Evolutionary conservation across 2,113 vertebrate genomes (phyloP).

Genomic region (Glareola pratincola): DNA sequence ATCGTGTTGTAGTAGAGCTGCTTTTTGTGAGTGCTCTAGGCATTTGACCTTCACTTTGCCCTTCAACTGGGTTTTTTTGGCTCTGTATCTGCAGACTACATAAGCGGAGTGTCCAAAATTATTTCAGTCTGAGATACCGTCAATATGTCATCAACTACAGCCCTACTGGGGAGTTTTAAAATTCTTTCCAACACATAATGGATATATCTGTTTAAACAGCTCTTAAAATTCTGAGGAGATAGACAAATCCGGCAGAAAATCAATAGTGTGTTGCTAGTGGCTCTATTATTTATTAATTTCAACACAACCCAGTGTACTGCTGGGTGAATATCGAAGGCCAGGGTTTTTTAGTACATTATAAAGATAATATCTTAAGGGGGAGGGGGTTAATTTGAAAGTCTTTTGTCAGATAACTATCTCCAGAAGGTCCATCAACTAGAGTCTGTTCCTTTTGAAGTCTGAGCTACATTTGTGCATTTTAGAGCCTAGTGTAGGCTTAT

Average conservation of each 20-base stretch:
- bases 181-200: conserved; percentile 57
- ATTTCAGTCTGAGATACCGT: conserved; percentile 44
- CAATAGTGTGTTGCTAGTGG: conserved; percentile 39
- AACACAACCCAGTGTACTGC: neutral
- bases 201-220: conserved; percentile 58
- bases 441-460: neutral
- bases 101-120: neutral
- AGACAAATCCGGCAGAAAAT: conserved; percentile 54
- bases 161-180: conserved; percentile 38
- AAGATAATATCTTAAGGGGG: neutral
- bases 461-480: neutral
- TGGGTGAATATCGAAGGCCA: conserved; percentile 4
- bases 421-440: neutral
- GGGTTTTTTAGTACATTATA: neutral
- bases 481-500: neutral
- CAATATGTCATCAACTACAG: conserved; percentile 44
- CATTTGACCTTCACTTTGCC: conserved; percentile 33
- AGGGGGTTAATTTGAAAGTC: neutral
- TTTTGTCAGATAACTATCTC: neutral
- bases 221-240: conserved; percentile 57
- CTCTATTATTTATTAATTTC: conserved; percentile 65
- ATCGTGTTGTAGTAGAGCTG: neutral
- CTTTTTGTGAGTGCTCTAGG: neutral
- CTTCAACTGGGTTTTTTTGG: neutral
- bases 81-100: neutral